Evolutionary conservation across 1,140 invertebrate species (phyloP).

Genomic region (Heliconius nattereri): DNA sequence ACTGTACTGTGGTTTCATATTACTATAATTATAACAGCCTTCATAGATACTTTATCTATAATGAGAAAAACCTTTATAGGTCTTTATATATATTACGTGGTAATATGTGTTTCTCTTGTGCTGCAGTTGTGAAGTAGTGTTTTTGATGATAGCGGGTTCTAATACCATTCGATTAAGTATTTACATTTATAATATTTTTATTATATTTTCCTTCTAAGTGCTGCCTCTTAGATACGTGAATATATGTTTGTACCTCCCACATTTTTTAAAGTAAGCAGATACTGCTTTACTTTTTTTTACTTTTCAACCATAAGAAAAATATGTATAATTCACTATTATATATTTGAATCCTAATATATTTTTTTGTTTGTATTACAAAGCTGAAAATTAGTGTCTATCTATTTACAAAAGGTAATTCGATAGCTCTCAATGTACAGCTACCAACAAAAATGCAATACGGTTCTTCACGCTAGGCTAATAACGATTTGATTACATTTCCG

Average conservation of each 20-base stretch:
- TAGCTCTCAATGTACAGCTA: conserved; percentile 41
- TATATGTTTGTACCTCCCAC: too few species aligned
- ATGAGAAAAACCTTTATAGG: conserved; percentile 7
- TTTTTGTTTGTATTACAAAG: too few species aligned
- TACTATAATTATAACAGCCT: conserved; percentile 13
- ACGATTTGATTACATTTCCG: conserved; percentile 46
- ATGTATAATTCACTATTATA: too few species aligned
- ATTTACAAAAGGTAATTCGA: conserved; percentile 23
- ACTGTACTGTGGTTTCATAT: conserved; percentile 14
- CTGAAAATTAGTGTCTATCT: not conserved
- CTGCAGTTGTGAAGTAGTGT: not conserved
- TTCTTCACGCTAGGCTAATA: conserved; percentile 51
- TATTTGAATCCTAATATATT: too few species aligned
- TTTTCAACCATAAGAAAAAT: too few species aligned
- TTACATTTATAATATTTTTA: not conserved
- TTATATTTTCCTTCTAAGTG: too few species aligned
- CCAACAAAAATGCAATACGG: conserved; percentile 49
- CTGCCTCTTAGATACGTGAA: too few species aligned
- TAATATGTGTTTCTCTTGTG: not conserved
- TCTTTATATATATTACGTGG: not conserved
- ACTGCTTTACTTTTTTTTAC: too few species aligned
- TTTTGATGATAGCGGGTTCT: not conserved
- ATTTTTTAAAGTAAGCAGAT: too few species aligned
- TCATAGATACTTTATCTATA: conserved; percentile 13
- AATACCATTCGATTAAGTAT: not conserved